Conservation (phyloP, 2,113 vertebrate genomes). For the Fregata magnificens region DNA sequence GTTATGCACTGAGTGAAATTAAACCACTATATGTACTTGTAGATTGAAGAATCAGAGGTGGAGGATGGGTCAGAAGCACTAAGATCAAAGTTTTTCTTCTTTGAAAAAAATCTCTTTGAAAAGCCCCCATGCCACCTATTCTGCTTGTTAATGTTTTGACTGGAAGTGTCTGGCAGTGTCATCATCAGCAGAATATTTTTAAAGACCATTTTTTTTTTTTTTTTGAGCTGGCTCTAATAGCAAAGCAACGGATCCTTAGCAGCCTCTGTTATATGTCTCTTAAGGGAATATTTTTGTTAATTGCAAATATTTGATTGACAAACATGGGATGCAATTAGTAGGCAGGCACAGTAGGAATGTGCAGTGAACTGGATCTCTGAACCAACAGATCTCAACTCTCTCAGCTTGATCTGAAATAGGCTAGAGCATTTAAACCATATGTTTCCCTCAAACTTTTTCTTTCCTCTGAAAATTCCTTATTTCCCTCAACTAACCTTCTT, state of each 20-base stretch:
- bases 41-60: constrained; percentile 78
- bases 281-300: constrained; percentile 88
- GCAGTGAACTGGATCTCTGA: constrained; percentile 92
- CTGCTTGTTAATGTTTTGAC: constrained; percentile 81
- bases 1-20: constrained; percentile 79
- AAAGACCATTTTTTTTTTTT: constrained; percentile 48
- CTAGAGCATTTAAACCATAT: constrained; percentile 89
- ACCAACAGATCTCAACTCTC: constrained; percentile 88
- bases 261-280: constrained; percentile 79
- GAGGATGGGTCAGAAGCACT: constrained; percentile 79
- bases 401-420: constrained; percentile 86
- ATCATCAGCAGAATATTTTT: constrained; percentile 72
- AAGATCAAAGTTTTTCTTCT: constrained; percentile 80
- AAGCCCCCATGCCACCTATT: constrained; percentile 75
- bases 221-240: constrained; percentile 67
- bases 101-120: constrained; percentile 80
- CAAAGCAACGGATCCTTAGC: constrained; percentile 70
- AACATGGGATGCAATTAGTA: constrained; percentile 91
- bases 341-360: constrained; percentile 84
- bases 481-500: constrained; percentile 76
- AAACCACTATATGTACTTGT: constrained; percentile 75
- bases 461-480: constrained; percentile 72
- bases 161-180: constrained; percentile 73
- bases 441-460: constrained; percentile 80
- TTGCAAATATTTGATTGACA: constrained; percentile 95